Percentiles rank a stretch among this genome's conserved stretches.
These are phyloP conservation scores for Turritopsis rubra DNA, from an alignment of 30 jellyfish, hydroid and myxozoan genomes.

Conservation along the genomic window DNA sequence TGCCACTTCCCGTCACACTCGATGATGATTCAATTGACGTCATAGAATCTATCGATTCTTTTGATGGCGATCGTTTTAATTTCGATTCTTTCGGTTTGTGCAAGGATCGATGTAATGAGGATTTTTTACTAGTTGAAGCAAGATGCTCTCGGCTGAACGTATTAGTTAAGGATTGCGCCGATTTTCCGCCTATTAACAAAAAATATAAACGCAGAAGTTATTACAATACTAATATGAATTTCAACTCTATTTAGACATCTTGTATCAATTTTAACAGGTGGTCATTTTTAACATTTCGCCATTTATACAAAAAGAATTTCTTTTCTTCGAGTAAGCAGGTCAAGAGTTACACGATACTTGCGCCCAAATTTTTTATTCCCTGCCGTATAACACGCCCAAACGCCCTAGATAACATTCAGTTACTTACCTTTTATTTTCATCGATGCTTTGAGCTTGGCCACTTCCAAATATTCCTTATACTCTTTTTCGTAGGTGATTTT, in stretches of 20 bases:
- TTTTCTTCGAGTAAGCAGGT: no score
- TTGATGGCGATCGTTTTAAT: constrained; percentile 61
- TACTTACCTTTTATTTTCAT: constrained; percentile 64
- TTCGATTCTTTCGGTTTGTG: constrained; percentile 27
- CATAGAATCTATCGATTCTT: constrained; percentile 73
- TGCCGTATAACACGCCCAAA: constrained; percentile 12
- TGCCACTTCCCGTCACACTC: constrained; percentile 30
- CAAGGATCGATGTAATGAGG: not conserved
- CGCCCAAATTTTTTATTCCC: not conserved
- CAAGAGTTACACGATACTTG: no score
- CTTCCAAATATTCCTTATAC: constrained; percentile 63
- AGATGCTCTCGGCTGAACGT: not conserved
- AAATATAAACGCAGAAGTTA: constrained; percentile 18
- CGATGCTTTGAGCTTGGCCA: constrained; percentile 61
- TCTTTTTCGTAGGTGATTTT: constrained; percentile 63
- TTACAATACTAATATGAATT: no score
- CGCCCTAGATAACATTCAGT: not conserved
- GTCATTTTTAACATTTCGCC: no score
- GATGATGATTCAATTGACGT: constrained; percentile 64
- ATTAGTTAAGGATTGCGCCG: constrained; percentile 17
- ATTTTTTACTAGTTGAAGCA: not conserved
- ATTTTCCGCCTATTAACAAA: constrained; percentile 4
- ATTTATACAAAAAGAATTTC: no score
- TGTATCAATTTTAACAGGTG: not conserved
- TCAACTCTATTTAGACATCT: no score